Conservation (phyloP, 1,140 invertebrate species). For the Maniola jurtina region DNA sequence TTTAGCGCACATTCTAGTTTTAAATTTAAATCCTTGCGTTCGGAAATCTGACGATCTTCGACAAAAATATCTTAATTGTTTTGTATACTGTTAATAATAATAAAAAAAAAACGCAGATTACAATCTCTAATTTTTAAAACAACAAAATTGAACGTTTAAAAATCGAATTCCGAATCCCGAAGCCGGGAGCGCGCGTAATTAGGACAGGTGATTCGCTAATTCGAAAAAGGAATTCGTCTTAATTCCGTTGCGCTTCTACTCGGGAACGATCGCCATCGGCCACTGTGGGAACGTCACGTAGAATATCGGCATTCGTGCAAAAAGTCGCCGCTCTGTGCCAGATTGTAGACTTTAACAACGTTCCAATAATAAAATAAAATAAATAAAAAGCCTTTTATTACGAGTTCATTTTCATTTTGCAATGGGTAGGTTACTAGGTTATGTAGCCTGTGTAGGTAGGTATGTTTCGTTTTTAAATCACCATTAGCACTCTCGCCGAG, state of each 20-base stretch:
- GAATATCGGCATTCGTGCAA: slow-evolving; percentile 63
- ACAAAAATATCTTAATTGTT: no score
- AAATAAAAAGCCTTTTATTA: no score
- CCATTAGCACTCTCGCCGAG: no score
- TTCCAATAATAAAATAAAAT: slow-evolving; percentile 14
- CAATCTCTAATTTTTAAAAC: slow-evolving; percentile 9
- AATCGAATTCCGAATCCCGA: slow-evolving; percentile 55
- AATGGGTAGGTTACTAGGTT: no score
- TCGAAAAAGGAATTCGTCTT: slow-evolving; percentile 63
- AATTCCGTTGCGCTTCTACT: slow-evolving; percentile 48
- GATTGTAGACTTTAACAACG: slow-evolving; percentile 41
- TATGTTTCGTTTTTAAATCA: no score
- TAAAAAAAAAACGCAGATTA: not conserved
- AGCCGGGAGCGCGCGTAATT: slow-evolving; percentile 54
- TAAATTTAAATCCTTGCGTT: not conserved
- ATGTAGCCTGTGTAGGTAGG: no score
- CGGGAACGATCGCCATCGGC: slow-evolving; percentile 40
- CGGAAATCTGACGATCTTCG: no score
- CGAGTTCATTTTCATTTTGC: no score
- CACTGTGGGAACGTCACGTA: slow-evolving; percentile 73
- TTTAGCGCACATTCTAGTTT: not conserved
- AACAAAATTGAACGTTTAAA: slow-evolving; percentile 40
- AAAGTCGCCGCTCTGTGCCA: slow-evolving; percentile 46
- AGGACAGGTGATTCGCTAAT: slow-evolving; percentile 75
- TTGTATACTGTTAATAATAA: no score